phyloP scores from a whole-genome alignment of 2,113 vertebrate genomes.

The Geococcyx californianus region DNA sequence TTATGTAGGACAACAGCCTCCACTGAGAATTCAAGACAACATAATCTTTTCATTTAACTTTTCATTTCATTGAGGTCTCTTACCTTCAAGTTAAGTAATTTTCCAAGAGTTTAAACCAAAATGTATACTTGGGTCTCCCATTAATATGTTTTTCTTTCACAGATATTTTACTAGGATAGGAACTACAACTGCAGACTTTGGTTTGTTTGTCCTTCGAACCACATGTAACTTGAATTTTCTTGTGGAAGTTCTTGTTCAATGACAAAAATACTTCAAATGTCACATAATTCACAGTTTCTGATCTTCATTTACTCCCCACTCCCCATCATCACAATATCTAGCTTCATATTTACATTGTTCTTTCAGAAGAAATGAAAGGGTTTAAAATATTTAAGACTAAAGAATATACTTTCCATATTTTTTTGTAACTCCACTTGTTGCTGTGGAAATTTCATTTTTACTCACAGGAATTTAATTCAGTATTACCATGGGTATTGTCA shows the following conservation, averaged over 20 bases:
- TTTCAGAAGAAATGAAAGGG: background rate
- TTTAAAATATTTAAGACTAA: background rate
- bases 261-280: background rate
- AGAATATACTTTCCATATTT: background rate
- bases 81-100: background rate
- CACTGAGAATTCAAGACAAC: slow-evolving; percentile 10
- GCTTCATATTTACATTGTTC: background rate
- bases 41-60: slow-evolving; percentile 11
- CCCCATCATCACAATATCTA: background rate
- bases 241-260: background rate
- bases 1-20: slow-evolving; percentile 37
- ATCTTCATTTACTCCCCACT: background rate
- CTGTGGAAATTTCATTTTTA: background rate
- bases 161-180: background rate
- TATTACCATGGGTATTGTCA: background rate
- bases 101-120: background rate
- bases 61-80: background rate
- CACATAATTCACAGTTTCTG: background rate
- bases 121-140: background rate
- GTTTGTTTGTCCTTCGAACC: background rate
- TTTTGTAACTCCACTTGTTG: background rate
- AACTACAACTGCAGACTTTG: background rate
- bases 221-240: background rate
- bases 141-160: background rate
- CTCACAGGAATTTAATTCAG: background rate